Conservation (phyloP, 2,888 invertebrate species). For the Apodemia mormo region DNA sequence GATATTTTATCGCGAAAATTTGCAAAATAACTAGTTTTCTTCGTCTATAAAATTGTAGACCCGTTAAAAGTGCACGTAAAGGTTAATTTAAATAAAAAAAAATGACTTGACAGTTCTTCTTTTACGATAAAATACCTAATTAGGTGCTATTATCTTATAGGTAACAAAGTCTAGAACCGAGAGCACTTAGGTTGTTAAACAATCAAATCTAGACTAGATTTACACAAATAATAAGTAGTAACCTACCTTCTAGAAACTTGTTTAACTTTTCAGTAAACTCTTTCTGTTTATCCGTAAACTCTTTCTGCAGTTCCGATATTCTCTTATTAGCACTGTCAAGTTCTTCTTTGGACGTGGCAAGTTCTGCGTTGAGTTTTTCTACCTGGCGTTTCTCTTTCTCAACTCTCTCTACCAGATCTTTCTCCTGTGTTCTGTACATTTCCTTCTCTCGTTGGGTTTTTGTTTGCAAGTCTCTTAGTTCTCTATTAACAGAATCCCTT, state of each 20-base stretch:
- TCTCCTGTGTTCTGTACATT: constrained; percentile 61
- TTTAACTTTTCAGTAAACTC: constrained; percentile 71
- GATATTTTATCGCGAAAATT: no score
- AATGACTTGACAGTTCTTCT: no score
- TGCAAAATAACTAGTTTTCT: no score
- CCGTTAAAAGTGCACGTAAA: no score
- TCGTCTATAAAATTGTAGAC: no score
- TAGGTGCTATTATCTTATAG: no score
- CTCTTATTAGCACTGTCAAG: constrained; percentile 79
- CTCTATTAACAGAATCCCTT: constrained; percentile 81
- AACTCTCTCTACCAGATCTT: constrained; percentile 70
- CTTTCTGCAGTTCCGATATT: constrained; percentile 79
- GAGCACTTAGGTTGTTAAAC: neutral
- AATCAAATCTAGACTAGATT: neutral
- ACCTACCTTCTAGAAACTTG: constrained; percentile 42
- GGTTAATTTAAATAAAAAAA: no score
- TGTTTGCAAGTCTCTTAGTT: constrained; percentile 77
- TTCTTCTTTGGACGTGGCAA: constrained; percentile 74
- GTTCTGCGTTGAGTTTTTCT: constrained; percentile 71
- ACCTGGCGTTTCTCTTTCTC: constrained; percentile 78
- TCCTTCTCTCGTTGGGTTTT: constrained; percentile 66
- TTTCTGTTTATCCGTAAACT: constrained; percentile 78
- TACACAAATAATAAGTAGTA: neutral
- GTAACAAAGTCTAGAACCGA: no score
- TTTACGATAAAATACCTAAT: no score